Evolutionary conservation across 2,113 vertebrate genomes (phyloP), one percentile per base, ranked within the genome.

Genomic region (Phalacrocorax brasilianus): DNA sequence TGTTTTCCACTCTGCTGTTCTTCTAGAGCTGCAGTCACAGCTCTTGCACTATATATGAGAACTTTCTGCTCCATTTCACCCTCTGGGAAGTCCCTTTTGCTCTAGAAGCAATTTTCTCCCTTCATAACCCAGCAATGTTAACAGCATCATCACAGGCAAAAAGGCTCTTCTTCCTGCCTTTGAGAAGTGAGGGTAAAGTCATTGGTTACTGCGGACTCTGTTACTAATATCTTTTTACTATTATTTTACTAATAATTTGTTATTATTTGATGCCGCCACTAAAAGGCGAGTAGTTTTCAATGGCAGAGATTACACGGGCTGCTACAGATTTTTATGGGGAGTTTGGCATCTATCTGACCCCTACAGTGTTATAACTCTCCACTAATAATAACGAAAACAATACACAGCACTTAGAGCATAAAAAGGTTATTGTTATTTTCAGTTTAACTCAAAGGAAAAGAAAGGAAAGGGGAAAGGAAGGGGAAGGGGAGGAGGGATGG

Each of bases 1-100:
- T 73, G 11, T 17, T 91, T 92, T 73, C 52, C 47, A 19, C 15
- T 62, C 42, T 28, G 17, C 28, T 89, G 1, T 68, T 74, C 35
- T 81, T 75, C 50, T 42, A 55, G 55, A 75, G n/a, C 68, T 66
- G 50, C n/a, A 79, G 3, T 44, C 47, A 63, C 8, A 71, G 61
- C 21, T 88, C 42, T 68, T 5, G 1, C 11, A 30, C 42, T 33
- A n/a, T 32, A 40, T 0, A 0, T 73, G 61, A 58, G 42, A 71
- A 42, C 17, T 67, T 85, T 68, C 78, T 93, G 53, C 32, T 77
- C 44, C 30, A 6, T 49, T 93, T 85, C 56, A 55, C 17, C 5
- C 44, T 42, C 65, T 78, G 23, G 35, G 42, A 87, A 71, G 68
- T 20, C 40, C 14, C 17, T 67, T 87, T 91, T 71, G 24, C 44